These are phyloP conservation scores for Scaptomyza caliginosa DNA, from an alignment of 2,888 invertebrate genomes.

Conservation along the genomic window DNA sequence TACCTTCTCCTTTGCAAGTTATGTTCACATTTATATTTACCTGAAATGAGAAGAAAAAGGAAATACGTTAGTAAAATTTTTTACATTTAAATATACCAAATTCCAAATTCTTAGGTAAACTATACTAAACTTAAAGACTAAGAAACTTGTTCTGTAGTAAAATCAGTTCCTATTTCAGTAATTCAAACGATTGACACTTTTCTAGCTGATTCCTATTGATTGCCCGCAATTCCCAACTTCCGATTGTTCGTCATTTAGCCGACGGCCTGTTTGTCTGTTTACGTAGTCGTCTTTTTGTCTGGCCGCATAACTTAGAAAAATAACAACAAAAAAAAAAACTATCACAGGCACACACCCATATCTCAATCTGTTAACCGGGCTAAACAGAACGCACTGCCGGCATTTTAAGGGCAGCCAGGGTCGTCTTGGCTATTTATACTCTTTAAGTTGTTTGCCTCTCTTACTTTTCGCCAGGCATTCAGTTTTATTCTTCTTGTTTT, in stretches of 20 bases:
- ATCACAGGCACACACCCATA: constrained; percentile 23
- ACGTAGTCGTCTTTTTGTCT: constrained; percentile 14
- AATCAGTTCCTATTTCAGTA: constrained; percentile 27
- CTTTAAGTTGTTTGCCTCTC: constrained; percentile 27
- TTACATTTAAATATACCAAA: no score
- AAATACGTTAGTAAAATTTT: background rate
- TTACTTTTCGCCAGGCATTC: constrained; percentile 5
- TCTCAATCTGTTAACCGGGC: constrained; percentile 46
- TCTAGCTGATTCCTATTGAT: constrained; percentile 50
- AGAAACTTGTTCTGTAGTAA: constrained; percentile 15
- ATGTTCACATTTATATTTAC: constrained; percentile 29
- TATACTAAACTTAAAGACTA: no score
- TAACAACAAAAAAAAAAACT: background rate
- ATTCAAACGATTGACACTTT: constrained; percentile 27
- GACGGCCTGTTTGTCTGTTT: constrained; percentile 15
- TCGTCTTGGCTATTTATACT: constrained; percentile 69
- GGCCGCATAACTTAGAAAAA: constrained; percentile 40
- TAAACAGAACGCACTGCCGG: constrained; percentile 66
- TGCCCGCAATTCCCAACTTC: constrained; percentile 53
- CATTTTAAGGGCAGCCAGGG: constrained; percentile 77
- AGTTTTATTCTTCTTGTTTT: constrained; percentile 7
- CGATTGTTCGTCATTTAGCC: constrained; percentile 45
- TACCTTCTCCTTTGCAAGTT: background rate
- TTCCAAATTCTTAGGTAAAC: no score
- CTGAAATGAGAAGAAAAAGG: constrained; percentile 42